Conservation (phyloP, 2,888 invertebrate species). For the Lobophora halterata region DNA sequence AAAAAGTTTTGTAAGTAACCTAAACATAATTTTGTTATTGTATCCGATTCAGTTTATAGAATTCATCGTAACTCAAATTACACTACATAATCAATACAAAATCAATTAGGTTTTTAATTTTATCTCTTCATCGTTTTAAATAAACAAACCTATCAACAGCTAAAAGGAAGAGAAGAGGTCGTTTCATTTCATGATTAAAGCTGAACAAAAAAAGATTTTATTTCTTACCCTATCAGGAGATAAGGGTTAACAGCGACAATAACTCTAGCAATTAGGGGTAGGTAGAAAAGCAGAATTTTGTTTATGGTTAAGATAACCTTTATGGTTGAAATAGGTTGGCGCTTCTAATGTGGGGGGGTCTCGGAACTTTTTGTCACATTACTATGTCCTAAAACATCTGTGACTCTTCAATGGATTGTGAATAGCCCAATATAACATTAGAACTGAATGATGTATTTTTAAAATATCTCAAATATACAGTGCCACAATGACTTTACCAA, state of each 20-base stretch:
- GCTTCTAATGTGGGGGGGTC: constrained; percentile 24
- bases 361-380: constrained; percentile 15
- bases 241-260: constrained; percentile 52
- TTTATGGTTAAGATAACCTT: no score
- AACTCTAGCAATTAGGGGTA: constrained; percentile 58
- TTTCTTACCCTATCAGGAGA: constrained; percentile 41
- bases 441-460: no score
- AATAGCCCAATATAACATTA: constrained; percentile 19
- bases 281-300: no score
- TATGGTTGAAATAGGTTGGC: constrained; percentile 37
- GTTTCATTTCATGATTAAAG: constrained; percentile 32
- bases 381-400: constrained; percentile 15
- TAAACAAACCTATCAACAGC: constrained; percentile 3
- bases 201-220: constrained; percentile 38
- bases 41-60: no score
- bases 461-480: no score
- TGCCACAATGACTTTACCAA: no score
- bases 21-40: no score
- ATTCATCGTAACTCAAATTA: no score
- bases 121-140: no score
- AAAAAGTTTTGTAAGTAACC: no score
- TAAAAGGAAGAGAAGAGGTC: constrained; percentile 32
- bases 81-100: no score
- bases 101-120: no score
- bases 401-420: constrained; percentile 8